Conservation (phyloP, 2,113 vertebrate genomes). For the Struthio camelus region DNA sequence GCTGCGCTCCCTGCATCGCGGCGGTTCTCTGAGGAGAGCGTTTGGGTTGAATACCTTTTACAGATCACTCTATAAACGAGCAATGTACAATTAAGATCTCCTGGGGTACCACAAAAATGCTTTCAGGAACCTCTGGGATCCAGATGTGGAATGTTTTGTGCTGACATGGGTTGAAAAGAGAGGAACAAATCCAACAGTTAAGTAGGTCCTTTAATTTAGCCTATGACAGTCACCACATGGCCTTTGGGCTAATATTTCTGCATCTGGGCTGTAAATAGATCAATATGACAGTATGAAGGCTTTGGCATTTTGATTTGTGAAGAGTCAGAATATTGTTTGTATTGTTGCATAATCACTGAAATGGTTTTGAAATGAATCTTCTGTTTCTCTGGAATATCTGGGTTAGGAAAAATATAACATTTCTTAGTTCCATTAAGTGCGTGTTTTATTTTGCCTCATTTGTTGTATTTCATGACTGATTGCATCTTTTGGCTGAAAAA, state of each 20-base stretch:
- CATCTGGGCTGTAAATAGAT: conserved; percentile 44
- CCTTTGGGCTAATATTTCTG: background rate
- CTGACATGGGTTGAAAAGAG: conserved; percentile 17
- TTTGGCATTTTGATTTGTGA: background rate
- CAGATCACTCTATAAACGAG: conserved; percentile 12
- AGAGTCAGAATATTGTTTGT: background rate
- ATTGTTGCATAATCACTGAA: background rate
- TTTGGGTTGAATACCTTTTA: background rate
- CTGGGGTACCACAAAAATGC: conserved; percentile 54
- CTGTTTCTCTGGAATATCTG: background rate
- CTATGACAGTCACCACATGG: conserved; percentile 62
- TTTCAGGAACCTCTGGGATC: conserved; percentile 67
- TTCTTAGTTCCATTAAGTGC: background rate
- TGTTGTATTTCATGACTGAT: background rate
- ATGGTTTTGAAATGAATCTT: background rate
- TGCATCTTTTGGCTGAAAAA: background rate
- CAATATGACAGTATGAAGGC: background rate
- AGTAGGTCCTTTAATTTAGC: conserved; percentile 16
- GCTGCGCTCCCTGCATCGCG: background rate
- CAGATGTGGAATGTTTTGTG: conserved; percentile 69
- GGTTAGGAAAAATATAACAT: background rate
- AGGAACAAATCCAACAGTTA: conserved; percentile 5
- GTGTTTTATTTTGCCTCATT: background rate
- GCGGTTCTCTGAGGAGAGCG: background rate
- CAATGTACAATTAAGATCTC: background rate